phyloP scores from a whole-genome alignment of 2,797 vertebrate genomes.

The Neosalanx taihuensis region DNA sequence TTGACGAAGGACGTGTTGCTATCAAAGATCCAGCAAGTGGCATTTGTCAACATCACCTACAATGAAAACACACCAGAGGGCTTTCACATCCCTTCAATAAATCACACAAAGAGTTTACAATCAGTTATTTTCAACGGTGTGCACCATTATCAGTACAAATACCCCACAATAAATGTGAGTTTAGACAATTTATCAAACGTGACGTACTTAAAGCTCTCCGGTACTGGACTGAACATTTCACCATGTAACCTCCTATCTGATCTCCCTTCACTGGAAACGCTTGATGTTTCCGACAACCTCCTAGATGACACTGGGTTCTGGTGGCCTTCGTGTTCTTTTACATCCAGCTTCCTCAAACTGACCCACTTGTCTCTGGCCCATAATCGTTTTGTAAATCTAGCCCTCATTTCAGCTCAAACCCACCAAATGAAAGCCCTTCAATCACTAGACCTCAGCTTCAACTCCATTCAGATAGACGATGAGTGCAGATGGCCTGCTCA shows the following conservation, averaged over 20 bases:
- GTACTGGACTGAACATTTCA: constrained; percentile 64
- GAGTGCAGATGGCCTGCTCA: constrained; percentile 70
- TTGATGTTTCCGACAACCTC: constrained; percentile 66
- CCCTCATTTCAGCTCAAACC: constrained; percentile 48
- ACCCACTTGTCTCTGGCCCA: constrained; percentile 51
- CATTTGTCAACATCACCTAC: constrained; percentile 62
- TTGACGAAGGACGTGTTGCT: constrained; percentile 50
- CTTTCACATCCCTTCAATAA: constrained; percentile 48
- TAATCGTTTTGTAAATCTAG: constrained; percentile 57
- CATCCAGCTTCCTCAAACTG: constrained; percentile 53
- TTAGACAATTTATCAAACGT: constrained; percentile 40
- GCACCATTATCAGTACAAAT: constrained; percentile 60
- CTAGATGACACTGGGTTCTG: constrained; percentile 59
- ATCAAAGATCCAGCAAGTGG: constrained; percentile 46
- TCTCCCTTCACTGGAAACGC: constrained; percentile 50
- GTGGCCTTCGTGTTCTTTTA: constrained; percentile 52
- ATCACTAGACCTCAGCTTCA: constrained; percentile 79
- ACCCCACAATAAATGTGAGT: constrained; percentile 56
- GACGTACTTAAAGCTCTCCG: constrained; percentile 59
- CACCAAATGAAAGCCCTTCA: constrained; percentile 67
- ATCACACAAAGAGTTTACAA: constrained; percentile 38
- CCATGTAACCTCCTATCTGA: constrained; percentile 57
- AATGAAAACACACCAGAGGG: constrained; percentile 63
- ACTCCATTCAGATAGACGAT: constrained; percentile 55
- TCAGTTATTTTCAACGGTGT: constrained; percentile 54